These are phyloP conservation scores for Clostera curtula DNA, from an alignment of 2,888 invertebrate genomes.

Conservation along the genomic window DNA sequence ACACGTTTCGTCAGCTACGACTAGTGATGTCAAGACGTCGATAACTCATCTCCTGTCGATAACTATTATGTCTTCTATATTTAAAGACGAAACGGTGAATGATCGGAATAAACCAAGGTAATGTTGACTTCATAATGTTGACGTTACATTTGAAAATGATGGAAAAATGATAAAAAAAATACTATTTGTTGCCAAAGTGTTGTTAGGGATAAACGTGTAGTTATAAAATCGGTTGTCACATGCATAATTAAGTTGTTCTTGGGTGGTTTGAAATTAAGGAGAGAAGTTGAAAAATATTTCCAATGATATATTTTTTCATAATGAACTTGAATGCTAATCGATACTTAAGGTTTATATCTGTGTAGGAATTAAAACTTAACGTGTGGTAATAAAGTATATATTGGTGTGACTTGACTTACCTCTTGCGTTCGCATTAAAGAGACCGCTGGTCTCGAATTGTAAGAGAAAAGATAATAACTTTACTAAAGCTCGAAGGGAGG, in stretches of 20 bases:
- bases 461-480: too few relatives aligned
- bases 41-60: conserved; percentile 46
- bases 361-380: conserved; percentile 69
- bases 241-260: conserved; percentile 73
- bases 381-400: conserved; percentile 59
- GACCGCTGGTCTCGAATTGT: too few relatives aligned
- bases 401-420: conserved; percentile 45
- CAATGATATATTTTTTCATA: conserved; percentile 75
- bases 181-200: conserved; percentile 76
- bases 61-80: conserved; percentile 60
- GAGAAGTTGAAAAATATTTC: conserved; percentile 72
- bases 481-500: conserved; percentile 31
- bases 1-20: conserved; percentile 34
- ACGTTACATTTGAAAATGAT: conserved; percentile 53
- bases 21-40: conserved; percentile 32
- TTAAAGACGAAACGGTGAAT: conserved; percentile 49
- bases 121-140: conserved; percentile 54
- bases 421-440: too few relatives aligned
- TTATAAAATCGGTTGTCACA: conserved; percentile 72
- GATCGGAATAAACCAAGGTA: conserved; percentile 42
- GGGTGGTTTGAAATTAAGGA: conserved; percentile 67
- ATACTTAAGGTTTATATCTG: conserved; percentile 72
- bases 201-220: conserved; percentile 70
- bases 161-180: conserved; percentile 41
- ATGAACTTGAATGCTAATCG: conserved; percentile 71